phyloP scores from a whole-genome alignment of 2,888 invertebrate genomes.

The Cephus nigrinus region DNA sequence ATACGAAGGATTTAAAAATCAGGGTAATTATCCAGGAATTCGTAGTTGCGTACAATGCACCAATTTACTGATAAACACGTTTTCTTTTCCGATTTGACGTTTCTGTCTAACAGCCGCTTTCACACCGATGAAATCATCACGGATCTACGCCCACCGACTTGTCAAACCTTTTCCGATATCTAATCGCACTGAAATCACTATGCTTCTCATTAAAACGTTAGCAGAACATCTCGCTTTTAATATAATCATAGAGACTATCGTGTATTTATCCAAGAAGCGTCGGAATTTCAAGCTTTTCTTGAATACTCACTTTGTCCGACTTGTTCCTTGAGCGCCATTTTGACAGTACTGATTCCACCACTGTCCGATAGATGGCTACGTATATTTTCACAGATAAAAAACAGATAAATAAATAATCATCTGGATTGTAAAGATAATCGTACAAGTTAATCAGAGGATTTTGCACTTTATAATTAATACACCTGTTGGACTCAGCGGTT shows the following conservation, averaged over 20 bases:
- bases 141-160: slow-evolving; percentile 38
- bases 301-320: slow-evolving; percentile 87
- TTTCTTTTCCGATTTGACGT: neutral
- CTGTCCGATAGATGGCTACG: slow-evolving; percentile 40
- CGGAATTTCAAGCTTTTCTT: slow-evolving; percentile 37
- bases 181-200: neutral
- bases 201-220: neutral
- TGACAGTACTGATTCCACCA: slow-evolving; percentile 60
- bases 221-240: neutral
- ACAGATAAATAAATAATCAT: neutral
- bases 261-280: neutral
- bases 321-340: slow-evolving; percentile 88
- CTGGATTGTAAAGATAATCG: neutral
- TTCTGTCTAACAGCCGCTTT: neutral
- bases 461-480: neutral
- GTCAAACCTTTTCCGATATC: slow-evolving; percentile 15
- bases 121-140: slow-evolving; percentile 47
- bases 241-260: neutral
- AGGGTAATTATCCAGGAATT: neutral
- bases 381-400: neutral
- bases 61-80: neutral
- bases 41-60: neutral
- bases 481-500: neutral
- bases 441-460: neutral
- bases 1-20: neutral